Conservation (phyloP, 2,113 vertebrate genomes). For the Chaenogobius annularis region DNA sequence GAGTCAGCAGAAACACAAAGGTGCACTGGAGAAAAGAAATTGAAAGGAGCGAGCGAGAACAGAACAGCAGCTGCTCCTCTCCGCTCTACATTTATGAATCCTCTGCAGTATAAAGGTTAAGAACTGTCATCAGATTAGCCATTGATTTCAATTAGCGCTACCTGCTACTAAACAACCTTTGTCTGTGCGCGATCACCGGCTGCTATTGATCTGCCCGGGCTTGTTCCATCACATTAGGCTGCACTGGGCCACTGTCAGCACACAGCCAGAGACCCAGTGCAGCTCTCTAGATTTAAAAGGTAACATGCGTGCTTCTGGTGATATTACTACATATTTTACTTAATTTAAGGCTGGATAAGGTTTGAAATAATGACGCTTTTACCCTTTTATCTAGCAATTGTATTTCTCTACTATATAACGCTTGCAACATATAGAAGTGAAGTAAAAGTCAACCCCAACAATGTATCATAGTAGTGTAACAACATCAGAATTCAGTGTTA, state of each 20-base stretch:
- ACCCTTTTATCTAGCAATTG: not conserved
- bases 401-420: not conserved
- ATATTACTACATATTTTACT: not conserved
- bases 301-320: not conserved
- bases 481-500: too few relatives aligned
- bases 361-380: not conserved
- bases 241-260: constrained; percentile 59
- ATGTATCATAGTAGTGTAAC: too few relatives aligned
- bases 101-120: constrained; percentile 72
- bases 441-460: too few relatives aligned
- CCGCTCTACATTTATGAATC: constrained; percentile 72
- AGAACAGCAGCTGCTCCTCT: constrained; percentile 18
- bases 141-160: constrained; percentile 83
- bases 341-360: not conserved
- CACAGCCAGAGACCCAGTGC: constrained; percentile 57
- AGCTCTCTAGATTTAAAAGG: constrained; percentile 12
- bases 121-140: constrained; percentile 81
- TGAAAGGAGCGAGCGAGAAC: constrained; percentile 8
- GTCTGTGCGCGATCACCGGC: constrained; percentile 76
- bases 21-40: constrained; percentile 47
- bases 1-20: constrained; percentile 68
- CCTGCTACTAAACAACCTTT: constrained; percentile 79
- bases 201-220: constrained; percentile 72
- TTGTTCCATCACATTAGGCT: constrained; percentile 77
- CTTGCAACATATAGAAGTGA: not conserved